These are phyloP conservation scores for Neolamprologus falcicula DNA, from an alignment of 2,113 vertebrate species.

Conservation along the genomic window DNA sequence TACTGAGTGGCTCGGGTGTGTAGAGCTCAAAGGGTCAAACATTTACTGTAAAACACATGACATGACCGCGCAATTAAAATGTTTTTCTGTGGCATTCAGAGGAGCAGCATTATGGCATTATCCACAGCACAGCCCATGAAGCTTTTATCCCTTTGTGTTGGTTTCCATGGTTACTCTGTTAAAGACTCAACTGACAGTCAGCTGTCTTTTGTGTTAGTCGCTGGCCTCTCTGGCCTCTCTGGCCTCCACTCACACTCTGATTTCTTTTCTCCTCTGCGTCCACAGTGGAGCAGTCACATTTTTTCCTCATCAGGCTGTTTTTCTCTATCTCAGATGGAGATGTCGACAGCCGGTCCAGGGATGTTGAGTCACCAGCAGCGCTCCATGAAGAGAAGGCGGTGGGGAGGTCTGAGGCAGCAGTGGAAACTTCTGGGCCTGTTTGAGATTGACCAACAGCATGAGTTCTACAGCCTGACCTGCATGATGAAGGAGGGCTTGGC, in stretches of 20 bases:
- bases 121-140: neutral
- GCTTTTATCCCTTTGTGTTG: conserved; percentile 26
- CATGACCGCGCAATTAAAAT: neutral
- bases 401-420: conserved; percentile 73
- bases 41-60: neutral
- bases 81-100: neutral
- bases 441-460: conserved; percentile 78
- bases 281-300: neutral
- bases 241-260: neutral
- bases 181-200: conserved; percentile 1
- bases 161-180: conserved; percentile 36
- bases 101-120: neutral
- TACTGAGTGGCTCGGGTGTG: too few relatives aligned
- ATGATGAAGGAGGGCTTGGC: conserved; percentile 83
- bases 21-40: neutral
- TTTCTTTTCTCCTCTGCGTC: neutral
- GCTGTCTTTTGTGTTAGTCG: conserved; percentile 23
- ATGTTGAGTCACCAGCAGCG: neutral
- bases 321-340: conserved; percentile 37
- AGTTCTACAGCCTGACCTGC: conserved; percentile 75
- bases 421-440: conserved; percentile 83
- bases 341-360: neutral
- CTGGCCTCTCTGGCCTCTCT: conserved; percentile 16
- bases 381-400: conserved; percentile 40
- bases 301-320: neutral